A percentile compares a stretch with the other conserved stretches of the same genome.
Evolutionary conservation across 2,888 invertebrate genomes (phyloP).

Genomic region (Cetonia aurata): DNA sequence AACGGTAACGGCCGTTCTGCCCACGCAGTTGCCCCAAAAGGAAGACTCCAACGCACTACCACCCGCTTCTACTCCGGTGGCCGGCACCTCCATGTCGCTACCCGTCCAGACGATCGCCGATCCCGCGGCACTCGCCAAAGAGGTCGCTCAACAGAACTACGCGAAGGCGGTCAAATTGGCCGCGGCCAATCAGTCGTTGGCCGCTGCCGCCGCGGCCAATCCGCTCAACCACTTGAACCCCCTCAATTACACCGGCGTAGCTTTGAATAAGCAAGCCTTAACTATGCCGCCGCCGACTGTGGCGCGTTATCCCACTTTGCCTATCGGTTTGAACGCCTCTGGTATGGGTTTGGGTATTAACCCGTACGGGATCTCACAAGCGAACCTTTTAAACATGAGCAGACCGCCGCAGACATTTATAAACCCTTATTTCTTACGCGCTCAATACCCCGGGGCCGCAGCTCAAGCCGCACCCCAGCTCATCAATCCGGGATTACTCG

Average conservation of each 20-base stretch:
- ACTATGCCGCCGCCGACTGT: conserved; percentile 63
- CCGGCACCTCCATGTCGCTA: conserved; percentile 49
- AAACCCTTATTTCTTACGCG: conserved; percentile 67
- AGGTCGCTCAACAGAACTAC: conserved; percentile 87
- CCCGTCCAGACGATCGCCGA: conserved; percentile 66
- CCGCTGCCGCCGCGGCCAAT: conserved; percentile 53
- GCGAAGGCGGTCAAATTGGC: conserved; percentile 80
- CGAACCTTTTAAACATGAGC: conserved; percentile 59
- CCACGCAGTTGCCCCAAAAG: conserved; percentile 60
- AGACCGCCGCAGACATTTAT: conserved; percentile 63
- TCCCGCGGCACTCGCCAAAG: conserved; percentile 80
- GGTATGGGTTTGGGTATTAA: conserved; percentile 58
- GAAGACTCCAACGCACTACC: conserved; percentile 56
- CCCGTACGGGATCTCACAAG: conserved; percentile 61
- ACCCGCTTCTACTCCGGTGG: conserved; percentile 53
- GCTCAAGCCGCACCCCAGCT: conserved; percentile 39
- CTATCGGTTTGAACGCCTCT: conserved; percentile 59
- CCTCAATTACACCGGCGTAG: conserved; percentile 78
- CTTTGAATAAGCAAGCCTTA: conserved; percentile 75
- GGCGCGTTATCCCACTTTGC: conserved; percentile 60
- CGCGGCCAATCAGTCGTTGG: conserved; percentile 62
- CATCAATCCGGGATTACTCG: conserved; percentile 50
- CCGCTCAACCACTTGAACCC: conserved; percentile 70
- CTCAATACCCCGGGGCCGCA: conserved; percentile 62
- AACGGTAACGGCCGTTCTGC: conserved; percentile 52